These are phyloP conservation scores for Melikaiella ostensackeni DNA, from an alignment of 2,888 invertebrate species.

Conservation along the genomic window DNA sequence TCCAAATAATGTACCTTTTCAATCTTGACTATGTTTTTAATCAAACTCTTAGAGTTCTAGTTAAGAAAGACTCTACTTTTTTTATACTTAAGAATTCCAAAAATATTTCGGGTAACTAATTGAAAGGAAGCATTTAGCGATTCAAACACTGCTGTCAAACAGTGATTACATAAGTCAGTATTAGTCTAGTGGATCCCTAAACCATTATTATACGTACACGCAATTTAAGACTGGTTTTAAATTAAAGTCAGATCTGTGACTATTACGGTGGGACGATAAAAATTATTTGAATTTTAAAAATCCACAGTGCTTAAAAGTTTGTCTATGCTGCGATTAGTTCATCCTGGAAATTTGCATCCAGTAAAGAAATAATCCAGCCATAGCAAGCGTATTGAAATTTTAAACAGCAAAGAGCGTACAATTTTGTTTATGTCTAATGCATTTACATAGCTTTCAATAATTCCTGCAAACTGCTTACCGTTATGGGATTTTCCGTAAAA, in stretches of 20 bases:
- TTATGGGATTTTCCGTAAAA: no score
- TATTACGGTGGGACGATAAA: no score
- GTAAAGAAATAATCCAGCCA: no score
- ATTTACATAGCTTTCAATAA: no score
- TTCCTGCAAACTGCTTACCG: no score
- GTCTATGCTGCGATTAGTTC: no score
- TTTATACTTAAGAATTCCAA: conserved; percentile 1
- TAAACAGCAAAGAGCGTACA: no score
- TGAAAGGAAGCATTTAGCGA: conserved; percentile 1
- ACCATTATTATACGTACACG: conserved; percentile 48
- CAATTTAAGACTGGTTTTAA: conserved; percentile 44
- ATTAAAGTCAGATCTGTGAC: not conserved
- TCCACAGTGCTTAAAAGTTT: no score
- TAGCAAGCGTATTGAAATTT: no score
- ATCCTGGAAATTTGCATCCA: no score
- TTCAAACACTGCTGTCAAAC: not conserved
- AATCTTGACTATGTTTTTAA: conserved; percentile 9
- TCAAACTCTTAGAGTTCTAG: not conserved
- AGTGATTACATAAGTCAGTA: conserved; percentile 35
- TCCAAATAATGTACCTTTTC: conserved; percentile 3
- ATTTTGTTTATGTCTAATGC: no score
- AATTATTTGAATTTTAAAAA: no score
- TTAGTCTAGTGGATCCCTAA: conserved; percentile 26
- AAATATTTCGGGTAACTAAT: conserved; percentile 1
- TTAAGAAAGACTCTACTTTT: conserved; percentile 15